Conservation (phyloP, 2,113 vertebrate genomes). For the Columba janthina region DNA sequence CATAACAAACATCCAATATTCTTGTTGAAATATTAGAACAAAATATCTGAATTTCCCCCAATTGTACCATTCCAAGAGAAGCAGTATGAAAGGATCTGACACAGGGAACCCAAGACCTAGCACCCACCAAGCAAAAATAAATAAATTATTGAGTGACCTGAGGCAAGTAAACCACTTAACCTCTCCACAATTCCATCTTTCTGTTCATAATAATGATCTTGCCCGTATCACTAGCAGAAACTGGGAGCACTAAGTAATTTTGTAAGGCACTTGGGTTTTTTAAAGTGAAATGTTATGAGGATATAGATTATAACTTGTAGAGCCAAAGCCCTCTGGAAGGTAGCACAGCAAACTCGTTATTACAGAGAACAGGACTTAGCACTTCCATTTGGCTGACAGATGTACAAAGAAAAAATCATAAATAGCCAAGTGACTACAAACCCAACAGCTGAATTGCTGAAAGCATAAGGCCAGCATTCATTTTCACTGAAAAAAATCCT, state of each 20-base stretch:
- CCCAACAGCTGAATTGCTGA: not conserved
- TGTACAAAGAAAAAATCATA: not conserved
- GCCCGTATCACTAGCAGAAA: not conserved
- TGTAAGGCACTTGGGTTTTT: not conserved
- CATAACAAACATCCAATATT: not conserved
- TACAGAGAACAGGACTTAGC: not conserved
- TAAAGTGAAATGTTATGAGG: not conserved
- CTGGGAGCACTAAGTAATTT: not conserved
- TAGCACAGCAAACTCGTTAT: not conserved
- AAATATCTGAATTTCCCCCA: not conserved
- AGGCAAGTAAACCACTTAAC: not conserved
- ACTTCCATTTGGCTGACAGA: not conserved
- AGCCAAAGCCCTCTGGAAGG: not conserved
- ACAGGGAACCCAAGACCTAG: not conserved
- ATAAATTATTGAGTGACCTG: not conserved
- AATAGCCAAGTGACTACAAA: not conserved
- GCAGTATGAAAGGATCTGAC: not conserved
- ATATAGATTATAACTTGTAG: not conserved
- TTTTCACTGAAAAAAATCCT: constrained; percentile 10
- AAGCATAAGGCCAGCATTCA: not conserved
- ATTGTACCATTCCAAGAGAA: not conserved
- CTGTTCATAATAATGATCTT: not conserved
- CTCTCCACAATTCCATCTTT: not conserved
- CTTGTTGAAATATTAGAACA: not conserved
- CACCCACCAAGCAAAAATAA: not conserved